phyloP scores from a whole-genome alignment of 2,888 invertebrate species.

The Nemotelus pantherinus region DNA sequence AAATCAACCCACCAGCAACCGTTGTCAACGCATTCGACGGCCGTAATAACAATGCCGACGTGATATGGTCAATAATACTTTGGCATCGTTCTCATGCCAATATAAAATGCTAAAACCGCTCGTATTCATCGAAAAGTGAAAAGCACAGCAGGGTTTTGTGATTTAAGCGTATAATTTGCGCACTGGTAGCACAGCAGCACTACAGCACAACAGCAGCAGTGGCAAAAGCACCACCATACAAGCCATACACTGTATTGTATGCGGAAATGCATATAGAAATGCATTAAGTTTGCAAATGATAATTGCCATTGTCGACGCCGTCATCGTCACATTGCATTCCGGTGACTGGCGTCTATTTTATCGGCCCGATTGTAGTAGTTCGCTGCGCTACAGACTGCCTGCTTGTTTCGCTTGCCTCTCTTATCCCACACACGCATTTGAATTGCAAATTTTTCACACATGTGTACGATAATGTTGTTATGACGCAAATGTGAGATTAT shows the following conservation, averaged over 20 bases:
- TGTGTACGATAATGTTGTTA: too few species aligned
- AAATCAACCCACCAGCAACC: conserved; percentile 9
- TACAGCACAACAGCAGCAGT: too few species aligned
- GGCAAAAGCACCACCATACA: too few species aligned
- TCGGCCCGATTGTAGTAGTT: not conserved
- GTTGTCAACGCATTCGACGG: not conserved
- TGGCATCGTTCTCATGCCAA: not conserved
- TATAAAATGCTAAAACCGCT: not conserved
- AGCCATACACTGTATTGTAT: conserved; percentile 5
- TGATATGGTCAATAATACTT: not conserved
- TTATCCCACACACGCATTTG: conserved; percentile 31
- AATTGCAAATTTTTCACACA: conserved; percentile 19
- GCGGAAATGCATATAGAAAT: conserved; percentile 36
- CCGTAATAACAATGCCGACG: not conserved
- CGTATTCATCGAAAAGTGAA: conserved; percentile 4
- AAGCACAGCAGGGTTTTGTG: not conserved
- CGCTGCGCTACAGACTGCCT: not conserved
- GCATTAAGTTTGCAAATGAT: conserved; percentile 37
- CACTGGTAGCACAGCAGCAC: too few species aligned
- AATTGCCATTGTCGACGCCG: conserved; percentile 24
- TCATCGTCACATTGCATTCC: conserved; percentile 29
- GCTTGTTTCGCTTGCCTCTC: not conserved
- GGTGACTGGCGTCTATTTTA: conserved; percentile 36
- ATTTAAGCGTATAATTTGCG: not conserved
- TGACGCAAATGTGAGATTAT: too few species aligned